Evolutionary conservation across 2,888 invertebrate genomes (phyloP), one percentile per base, ranked within the genome.

Genomic region (Amphipyra berbera): DNA sequence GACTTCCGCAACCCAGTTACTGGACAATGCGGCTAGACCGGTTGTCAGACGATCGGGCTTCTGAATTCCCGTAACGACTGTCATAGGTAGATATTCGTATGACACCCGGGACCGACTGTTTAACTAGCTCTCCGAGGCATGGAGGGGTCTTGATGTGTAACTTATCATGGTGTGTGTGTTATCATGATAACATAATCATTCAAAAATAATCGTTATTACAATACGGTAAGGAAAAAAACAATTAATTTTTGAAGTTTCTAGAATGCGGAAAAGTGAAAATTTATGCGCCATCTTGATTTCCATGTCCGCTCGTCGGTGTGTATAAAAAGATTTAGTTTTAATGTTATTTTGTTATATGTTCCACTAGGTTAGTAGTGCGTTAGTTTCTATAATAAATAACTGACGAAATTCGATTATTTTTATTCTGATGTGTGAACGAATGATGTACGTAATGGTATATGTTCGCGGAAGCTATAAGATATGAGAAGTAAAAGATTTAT

Each of bases 181-280:
- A 55, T 58, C 68, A 58, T 12, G 42, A 41, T 6, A 42, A 52
- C 35, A 21, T 37, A 37, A 42, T 55, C 15, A 58, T 64, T 21
- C 41, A 37, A 67, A 71, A 67, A 49, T n/a, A 45, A 42, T 42
- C 55, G 21, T 30, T 40, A 48, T 52, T 7, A 37, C 9, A 42
- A 57, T n/a, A n/a, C n/a, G n/a, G 30, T 45, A 60, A 21, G 6
- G 52, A 15, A 59, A 55, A 48, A 66, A 59, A 55, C 21, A 42
- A 21, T 15, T 48, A 38, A 10, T 6, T 21, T n/a, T 12, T 6
- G 9, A 5, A 15, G 6, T 42, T 49, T 50, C 10, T 6, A 47
- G 56, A 72, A 78, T 59, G 76, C 77, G 79, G 76, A 76, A 75
- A 74, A 14, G 40, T 48, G 12, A 54, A 61, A 76, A 62, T 59